Base-by-base conservation (phyloP, 1,140 invertebrate species). In the Drusus annulatus region DNA sequence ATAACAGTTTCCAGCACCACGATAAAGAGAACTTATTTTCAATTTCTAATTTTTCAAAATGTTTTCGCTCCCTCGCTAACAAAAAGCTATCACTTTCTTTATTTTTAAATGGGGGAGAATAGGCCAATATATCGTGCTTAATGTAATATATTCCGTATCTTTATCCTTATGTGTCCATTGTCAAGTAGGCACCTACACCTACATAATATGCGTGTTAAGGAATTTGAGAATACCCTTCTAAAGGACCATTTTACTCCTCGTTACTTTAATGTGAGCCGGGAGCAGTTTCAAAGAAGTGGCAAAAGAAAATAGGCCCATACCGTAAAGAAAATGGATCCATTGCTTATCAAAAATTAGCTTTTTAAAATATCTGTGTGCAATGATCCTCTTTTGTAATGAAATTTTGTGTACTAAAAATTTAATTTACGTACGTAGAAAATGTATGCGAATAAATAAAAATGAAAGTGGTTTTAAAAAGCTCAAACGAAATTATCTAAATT, bases 71-170 rank as follows among this genome's bases (percentile, higher is more conserved):
- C 58, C 21, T 25, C 25, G 58, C 23, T 65, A 45, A 65, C 23
- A 31, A 28, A 65, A 17, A 17, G 25, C 28, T 65, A 65, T 31
- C 23, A 28, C 62, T n/a, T 31, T 60, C 23, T 60, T 19, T 23
- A 21, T 60, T 60, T 25, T 25, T 60, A 17, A 15, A 60, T 60
- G 19, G 21, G 13, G 10, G 15, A 25, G 2, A 60, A 60, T 60
- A n/a, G 23, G 15, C 19, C 58, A 23, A 60, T 60, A 25, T 23
- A 19, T 60, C 21, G 15, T 15, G 58, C 10, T 60, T 60, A 60
- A 21, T 60, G 58, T 60, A 23, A 23, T 23, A 60, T 23, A 23
- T 60, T 60, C 58, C 58, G 25, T 60, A 60, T 60, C 58, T 60
- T 21, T 60, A 45, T 45, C 36, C 36, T 13, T 13, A 45, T 15